Evolutionary conservation across 1,140 invertebrate genomes (phyloP).

Genomic region (Pogonomyrmex californicus): DNA sequence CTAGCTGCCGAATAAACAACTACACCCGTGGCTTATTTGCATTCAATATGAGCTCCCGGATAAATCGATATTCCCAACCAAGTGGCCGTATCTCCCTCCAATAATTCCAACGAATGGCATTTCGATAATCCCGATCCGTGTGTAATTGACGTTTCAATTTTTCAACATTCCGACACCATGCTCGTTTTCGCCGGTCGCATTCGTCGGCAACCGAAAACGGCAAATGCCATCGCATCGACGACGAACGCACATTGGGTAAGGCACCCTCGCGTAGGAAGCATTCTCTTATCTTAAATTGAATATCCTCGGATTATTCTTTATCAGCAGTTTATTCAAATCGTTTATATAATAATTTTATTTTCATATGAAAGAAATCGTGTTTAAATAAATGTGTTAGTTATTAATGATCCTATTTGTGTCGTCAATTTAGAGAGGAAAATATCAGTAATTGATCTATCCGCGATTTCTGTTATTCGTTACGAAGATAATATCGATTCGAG

Average conservation of each 20-base stretch:
- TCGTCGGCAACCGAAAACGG: constrained; percentile 3
- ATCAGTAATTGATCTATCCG: not conserved
- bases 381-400: not conserved
- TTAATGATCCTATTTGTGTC: not conserved
- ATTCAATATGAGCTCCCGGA: constrained; percentile 71
- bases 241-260: not conserved
- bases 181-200: not conserved
- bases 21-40: constrained; percentile 70
- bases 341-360: not conserved
- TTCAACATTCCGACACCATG: constrained; percentile 35
- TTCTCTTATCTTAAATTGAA: not conserved
- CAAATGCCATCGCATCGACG: not conserved
- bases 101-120: constrained; percentile 71
- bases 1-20: constrained; percentile 76
- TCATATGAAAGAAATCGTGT: not conserved
- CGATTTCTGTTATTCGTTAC: not conserved
- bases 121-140: constrained; percentile 62
- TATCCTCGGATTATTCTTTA: not conserved
- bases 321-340: too few relatives aligned
- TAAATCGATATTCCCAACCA: constrained; percentile 73
- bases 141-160: constrained; percentile 69
- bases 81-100: constrained; percentile 46
- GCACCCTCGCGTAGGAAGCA: not conserved
- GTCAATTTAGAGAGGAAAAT: not conserved
- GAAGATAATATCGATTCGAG: too few relatives aligned